A percentile compares a stretch with the other conserved stretches of the same genome.
phyloP scores from a whole-genome alignment of 2,888 invertebrate species.

The Netelia virgata region DNA sequence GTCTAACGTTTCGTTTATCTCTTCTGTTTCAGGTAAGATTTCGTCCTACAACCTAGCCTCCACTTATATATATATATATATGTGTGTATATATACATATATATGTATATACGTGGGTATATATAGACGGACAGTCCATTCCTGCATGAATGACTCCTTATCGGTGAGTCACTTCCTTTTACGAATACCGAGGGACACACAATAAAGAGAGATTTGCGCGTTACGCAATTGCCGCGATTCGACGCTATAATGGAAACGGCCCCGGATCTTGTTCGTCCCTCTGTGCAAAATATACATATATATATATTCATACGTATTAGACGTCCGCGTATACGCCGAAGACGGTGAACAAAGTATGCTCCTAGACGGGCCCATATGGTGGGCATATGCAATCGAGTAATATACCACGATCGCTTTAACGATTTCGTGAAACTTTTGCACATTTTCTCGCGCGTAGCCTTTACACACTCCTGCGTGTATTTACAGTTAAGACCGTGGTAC shows the following conservation, averaged over 20 bases:
- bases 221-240: conserved; percentile 65
- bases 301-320: conserved; percentile 14
- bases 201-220: conserved; percentile 60
- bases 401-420: conserved; percentile 62
- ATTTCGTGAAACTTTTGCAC: conserved; percentile 62
- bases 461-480: not conserved
- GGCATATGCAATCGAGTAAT: conserved; percentile 57
- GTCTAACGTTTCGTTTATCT: conserved; percentile 56
- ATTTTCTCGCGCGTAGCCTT: conserved; percentile 10
- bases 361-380: conserved; percentile 46
- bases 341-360: conserved; percentile 52
- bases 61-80: conserved; percentile 9
- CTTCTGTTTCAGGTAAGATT: conserved; percentile 67
- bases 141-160: conserved; percentile 68
- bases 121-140: conserved; percentile 43
- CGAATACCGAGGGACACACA: conserved; percentile 52
- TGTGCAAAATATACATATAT: conserved; percentile 1
- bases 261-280: conserved; percentile 57
- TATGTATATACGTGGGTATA: conserved; percentile 22
- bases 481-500: not conserved
- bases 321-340: conserved; percentile 46
- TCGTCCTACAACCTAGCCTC: not conserved
- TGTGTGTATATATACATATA: conserved; percentile 12
- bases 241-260: conserved; percentile 54
- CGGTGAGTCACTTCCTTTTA: conserved; percentile 71